A percentile compares a stretch with the other conserved stretches of the same genome.
phyloP scores from a whole-genome alignment of 2,888 invertebrate species.

The Spialia ferax region DNA sequence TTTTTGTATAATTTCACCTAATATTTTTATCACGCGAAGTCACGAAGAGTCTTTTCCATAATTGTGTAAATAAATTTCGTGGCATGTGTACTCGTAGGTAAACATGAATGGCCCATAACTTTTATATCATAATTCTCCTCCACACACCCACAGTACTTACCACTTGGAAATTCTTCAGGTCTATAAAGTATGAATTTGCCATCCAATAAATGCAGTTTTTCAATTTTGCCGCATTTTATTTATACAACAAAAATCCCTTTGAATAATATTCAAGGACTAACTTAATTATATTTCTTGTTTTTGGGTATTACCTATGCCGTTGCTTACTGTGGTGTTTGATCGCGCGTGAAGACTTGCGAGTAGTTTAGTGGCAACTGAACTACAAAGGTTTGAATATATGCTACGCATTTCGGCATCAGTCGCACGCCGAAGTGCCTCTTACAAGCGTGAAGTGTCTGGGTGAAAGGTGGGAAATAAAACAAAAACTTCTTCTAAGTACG shows the following conservation, averaged over 20 bases:
- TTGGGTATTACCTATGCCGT: no score
- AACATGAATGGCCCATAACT: neutral
- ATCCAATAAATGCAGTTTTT: conserved; percentile 28
- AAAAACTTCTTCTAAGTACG: conserved; percentile 64
- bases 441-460: no score
- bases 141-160: conserved; percentile 1
- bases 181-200: conserved; percentile 12
- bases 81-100: no score
- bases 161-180: conserved; percentile 13
- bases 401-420: no score
- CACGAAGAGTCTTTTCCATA: neutral
- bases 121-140: neutral
- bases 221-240: conserved; percentile 16
- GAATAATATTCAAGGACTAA: no score
- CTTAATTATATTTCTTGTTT: no score
- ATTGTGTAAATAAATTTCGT: neutral
- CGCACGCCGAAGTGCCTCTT: no score
- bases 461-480: neutral
- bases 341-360: no score
- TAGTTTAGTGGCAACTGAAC: no score
- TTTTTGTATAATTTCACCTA: conserved; percentile 27
- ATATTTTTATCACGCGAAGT: no score
- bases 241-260: neutral
- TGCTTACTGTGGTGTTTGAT: no score
- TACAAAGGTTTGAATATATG: no score